Evolutionary conservation across 2,888 invertebrate species (phyloP).

Genomic region (Andrena flavipes): DNA sequence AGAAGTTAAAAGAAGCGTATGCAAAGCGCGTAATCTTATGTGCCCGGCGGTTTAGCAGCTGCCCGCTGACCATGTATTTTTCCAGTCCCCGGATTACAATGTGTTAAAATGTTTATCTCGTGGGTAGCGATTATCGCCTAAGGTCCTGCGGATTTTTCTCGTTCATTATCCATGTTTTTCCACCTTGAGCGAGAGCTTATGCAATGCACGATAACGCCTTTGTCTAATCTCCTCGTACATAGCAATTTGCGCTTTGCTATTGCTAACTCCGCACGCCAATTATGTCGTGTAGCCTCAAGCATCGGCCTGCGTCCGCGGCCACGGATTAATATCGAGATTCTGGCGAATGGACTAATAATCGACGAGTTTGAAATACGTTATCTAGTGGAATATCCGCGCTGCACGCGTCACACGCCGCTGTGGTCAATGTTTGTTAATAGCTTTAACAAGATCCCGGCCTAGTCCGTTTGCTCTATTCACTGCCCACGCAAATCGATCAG

Average conservation of each 20-base stretch:
- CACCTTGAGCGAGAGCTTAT: constrained; percentile 2
- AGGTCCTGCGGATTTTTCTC: not conserved
- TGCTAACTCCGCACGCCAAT: constrained; percentile 11
- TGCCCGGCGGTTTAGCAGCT: not conserved
- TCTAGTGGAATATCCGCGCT: constrained; percentile 32
- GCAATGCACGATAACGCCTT: constrained; percentile 1
- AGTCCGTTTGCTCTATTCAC: constrained; percentile 31
- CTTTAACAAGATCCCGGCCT: constrained; percentile 48
- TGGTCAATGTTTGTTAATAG: constrained; percentile 47
- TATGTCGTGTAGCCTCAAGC: not conserved
- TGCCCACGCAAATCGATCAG: constrained; percentile 29
- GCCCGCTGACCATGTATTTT: not conserved
- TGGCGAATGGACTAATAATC: constrained; percentile 18
- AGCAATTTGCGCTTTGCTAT: not conserved
- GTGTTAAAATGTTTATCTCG: not conserved
- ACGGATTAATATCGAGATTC: constrained; percentile 38
- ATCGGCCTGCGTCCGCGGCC: not conserved
- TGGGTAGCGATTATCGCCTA: not conserved
- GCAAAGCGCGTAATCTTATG: too few species aligned
- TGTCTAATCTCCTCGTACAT: constrained; percentile 1
- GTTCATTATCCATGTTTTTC: not conserved
- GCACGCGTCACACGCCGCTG: constrained; percentile 27
- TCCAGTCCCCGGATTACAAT: not conserved
- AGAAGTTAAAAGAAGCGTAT: too few species aligned
- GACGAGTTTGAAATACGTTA: constrained; percentile 18